Base-by-base conservation (phyloP, 2,888 invertebrate genomes). In the Alentia gelatinosa region DNA sequence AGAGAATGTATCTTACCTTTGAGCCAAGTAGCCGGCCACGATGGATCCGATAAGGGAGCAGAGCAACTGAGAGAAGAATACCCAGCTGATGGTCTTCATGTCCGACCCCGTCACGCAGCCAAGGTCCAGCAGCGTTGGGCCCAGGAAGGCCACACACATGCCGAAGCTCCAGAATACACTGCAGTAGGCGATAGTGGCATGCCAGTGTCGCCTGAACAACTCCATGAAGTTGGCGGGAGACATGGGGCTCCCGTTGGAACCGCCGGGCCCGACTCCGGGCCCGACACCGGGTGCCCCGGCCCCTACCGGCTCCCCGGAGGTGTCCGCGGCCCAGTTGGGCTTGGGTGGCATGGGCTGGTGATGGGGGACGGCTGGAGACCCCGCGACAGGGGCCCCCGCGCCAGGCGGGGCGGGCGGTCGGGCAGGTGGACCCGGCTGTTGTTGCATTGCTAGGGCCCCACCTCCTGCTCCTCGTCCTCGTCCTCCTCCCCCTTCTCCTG, bases 81-180 rank as follows among this genome's bases (percentile, higher is more conserved):
- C 95, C 96, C 96, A 96, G 91, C 95, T 96, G 95, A 96, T 96
- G 84, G 95, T 94, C 91, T 95, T 94, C 91, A 96, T 94, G 86
- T 95, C 95, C 0, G 96, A 95, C 3, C 94, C 94, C 0, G 96
- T 96, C 92, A 96, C 95, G 92, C 96, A 96, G 12, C 96, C 96
- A 5, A 96, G 94, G 92, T 96, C 96, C 92, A 96, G 95, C 15
- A 96, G 94, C 0, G 96, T 96, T 19, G 96, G 96, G 0, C 96
- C 96, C 50, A 96, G 94, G 93, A 96, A 96, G 26, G 96, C 96
- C 47, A 96, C 96, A 91, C 96, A 96, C 95, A 96, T 96, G n/a
- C 96, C 96, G 93, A 96, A 96, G 86, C 95, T 95, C 93, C 96
- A 96, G 93, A 96, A 96, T 19, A 96, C 96, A 9, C 95, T 92